A percentile compares a stretch with the other conserved stretches of the same genome.
phyloP scores from a whole-genome alignment of 1,140 invertebrate genomes.

The Propsilocerus akamusi region DNA sequence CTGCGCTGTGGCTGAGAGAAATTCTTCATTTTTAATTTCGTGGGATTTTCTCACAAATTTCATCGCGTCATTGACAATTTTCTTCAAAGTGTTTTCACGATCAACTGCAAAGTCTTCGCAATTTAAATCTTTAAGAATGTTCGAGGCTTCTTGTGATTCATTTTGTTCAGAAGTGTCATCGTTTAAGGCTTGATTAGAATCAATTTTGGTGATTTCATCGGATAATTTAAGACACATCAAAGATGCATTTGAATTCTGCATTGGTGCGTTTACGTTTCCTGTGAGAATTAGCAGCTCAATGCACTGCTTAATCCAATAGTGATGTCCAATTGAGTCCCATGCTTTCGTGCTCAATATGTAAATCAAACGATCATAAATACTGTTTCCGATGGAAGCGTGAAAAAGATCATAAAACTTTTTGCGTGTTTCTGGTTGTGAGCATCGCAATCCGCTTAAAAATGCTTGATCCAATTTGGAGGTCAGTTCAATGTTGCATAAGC shows the following conservation, averaged over 20 bases:
- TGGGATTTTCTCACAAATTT: slow-evolving; percentile 67
- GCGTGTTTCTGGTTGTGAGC: slow-evolving; percentile 71
- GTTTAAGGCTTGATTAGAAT: slow-evolving; percentile 52
- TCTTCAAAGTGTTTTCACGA: background rate
- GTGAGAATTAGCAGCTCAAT: slow-evolving; percentile 74
- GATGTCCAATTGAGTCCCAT: slow-evolving; percentile 88
- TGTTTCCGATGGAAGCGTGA: slow-evolving; percentile 65
- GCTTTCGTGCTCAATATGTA: slow-evolving; percentile 93
- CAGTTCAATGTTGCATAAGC: slow-evolving; percentile 69
- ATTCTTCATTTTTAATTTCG: slow-evolving; percentile 59
- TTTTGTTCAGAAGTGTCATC: slow-evolving; percentile 54
- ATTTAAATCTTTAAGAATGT: no score
- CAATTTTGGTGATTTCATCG: slow-evolving; percentile 57
- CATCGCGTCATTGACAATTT: slow-evolving; percentile 15
- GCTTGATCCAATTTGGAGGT: slow-evolving; percentile 89
- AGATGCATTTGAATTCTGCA: slow-evolving; percentile 57
- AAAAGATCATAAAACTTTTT: slow-evolving; percentile 92
- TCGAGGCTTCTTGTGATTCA: no score
- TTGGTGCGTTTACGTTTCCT: slow-evolving; percentile 40
- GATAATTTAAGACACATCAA: slow-evolving; percentile 63
- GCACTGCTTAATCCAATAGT: slow-evolving; percentile 97
- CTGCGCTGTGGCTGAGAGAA: slow-evolving; percentile 66
- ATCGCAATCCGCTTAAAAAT: slow-evolving; percentile 77
- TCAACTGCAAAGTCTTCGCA: no score
- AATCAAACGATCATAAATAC: slow-evolving; percentile 71